phyloP scores from a whole-genome alignment of 2,797 vertebrate genomes.

The Chelonia mydas region DNA sequence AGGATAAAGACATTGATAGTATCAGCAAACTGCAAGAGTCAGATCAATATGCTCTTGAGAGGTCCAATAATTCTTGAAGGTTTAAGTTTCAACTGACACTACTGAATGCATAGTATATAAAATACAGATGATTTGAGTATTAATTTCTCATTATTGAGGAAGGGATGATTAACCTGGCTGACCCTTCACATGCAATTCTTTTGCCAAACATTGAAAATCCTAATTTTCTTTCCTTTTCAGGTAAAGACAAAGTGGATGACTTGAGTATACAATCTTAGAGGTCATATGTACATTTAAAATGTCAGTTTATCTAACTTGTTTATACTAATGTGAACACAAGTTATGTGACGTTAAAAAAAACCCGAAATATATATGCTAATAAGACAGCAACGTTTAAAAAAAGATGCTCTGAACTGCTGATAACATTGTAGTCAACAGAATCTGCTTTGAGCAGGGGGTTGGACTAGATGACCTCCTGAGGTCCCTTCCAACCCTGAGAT shows the following conservation, averaged over 20 bases:
- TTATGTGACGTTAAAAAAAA: neutral
- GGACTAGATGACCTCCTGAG: too few relatives aligned
- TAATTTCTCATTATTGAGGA: slow-evolving; percentile 53
- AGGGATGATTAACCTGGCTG: slow-evolving; percentile 40
- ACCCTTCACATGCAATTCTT: slow-evolving; percentile 43
- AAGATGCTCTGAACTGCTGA: neutral
- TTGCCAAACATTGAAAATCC: slow-evolving; percentile 18
- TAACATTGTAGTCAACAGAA: neutral
- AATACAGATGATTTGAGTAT: slow-evolving; percentile 35
- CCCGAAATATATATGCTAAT: neutral
- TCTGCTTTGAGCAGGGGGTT: neutral
- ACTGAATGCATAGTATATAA: slow-evolving; percentile 44
- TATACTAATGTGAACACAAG: neutral
- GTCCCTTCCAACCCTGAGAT: too few relatives aligned
- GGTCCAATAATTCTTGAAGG: slow-evolving; percentile 46
- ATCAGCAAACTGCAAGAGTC: slow-evolving; percentile 14
- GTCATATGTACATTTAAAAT: neutral
- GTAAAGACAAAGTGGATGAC: neutral
- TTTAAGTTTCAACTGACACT: slow-evolving; percentile 42
- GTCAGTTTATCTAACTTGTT: neutral
- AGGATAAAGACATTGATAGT: slow-evolving; percentile 21
- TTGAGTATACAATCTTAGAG: neutral
- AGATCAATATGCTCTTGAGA: slow-evolving; percentile 55
- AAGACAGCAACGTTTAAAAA: neutral
- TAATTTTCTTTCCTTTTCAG: slow-evolving; percentile 1